Conservation (phyloP, 2,113 vertebrate species). For the Gnathonemus echidnorhynchus region DNA sequence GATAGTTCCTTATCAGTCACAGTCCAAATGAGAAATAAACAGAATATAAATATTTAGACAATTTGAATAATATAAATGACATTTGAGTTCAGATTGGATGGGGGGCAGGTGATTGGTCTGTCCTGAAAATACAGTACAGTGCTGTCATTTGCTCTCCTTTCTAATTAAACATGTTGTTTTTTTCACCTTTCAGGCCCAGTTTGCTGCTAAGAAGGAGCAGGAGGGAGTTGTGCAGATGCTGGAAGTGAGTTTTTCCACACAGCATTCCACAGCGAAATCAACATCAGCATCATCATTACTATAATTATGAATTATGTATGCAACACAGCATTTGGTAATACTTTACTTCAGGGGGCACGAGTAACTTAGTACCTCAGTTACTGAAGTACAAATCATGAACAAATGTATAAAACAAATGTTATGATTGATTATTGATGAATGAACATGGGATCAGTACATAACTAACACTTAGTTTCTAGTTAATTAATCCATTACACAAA, state of each 20-base stretch:
- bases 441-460: neutral
- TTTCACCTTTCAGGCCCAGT: conserved; percentile 74
- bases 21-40: neutral
- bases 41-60: neutral
- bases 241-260: conserved; percentile 70
- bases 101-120: neutral
- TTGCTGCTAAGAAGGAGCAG: conserved; percentile 88
- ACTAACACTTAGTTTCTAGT: neutral
- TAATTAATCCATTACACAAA: neutral
- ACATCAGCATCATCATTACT: neutral
- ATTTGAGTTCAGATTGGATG: neutral
- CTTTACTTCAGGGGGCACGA: neutral
- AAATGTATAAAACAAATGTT: neutral
- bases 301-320: neutral
- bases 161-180: neutral
- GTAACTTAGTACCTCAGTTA: neutral
- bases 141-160: neutral
- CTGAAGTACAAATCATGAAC: neutral
- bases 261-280: neutral
- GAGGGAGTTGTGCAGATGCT: conserved; percentile 91
- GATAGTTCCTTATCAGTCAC: neutral
- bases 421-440: neutral
- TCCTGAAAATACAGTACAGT: neutral
- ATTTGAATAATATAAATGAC: neutral
- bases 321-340: neutral